Percentiles rank a stretch among this genome's conserved stretches.
Conservation (phyloP, 2,113 vertebrate genomes). For the Pterophyllum scalare region DNA sequence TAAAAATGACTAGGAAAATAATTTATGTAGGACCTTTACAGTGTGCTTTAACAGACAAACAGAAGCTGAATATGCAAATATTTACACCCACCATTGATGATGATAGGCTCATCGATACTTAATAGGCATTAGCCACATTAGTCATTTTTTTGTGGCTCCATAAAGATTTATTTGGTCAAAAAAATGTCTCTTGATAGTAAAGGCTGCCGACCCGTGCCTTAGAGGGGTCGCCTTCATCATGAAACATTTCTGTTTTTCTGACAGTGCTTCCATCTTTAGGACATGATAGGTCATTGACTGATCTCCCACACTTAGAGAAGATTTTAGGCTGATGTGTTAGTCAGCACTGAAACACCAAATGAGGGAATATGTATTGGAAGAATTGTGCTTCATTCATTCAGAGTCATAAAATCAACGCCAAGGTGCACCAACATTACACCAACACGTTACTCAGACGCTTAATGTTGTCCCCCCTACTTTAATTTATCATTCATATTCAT, state of each 20-base stretch:
- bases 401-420: not conserved
- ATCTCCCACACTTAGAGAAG: not conserved
- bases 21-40: no score
- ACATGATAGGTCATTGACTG: not conserved
- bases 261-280: not conserved
- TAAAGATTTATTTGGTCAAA: not conserved
- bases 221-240: no score
- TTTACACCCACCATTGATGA: no score
- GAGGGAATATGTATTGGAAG: not conserved
- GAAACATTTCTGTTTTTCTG: no score
- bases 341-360: not conserved
- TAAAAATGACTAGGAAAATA: no score
- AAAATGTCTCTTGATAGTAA: not conserved
- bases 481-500: not conserved
- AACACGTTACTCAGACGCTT: no score
- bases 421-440: not conserved
- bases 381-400: not conserved
- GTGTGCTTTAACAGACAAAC: no score
- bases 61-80: no score
- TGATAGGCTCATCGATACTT: no score
- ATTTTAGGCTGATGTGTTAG: not conserved
- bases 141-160: not conserved
- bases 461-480: not conserved
- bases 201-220: not conserved
- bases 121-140: not conserved